Conservation (phyloP, 2,113 vertebrate species). For the Sterna hirundo region DNA sequence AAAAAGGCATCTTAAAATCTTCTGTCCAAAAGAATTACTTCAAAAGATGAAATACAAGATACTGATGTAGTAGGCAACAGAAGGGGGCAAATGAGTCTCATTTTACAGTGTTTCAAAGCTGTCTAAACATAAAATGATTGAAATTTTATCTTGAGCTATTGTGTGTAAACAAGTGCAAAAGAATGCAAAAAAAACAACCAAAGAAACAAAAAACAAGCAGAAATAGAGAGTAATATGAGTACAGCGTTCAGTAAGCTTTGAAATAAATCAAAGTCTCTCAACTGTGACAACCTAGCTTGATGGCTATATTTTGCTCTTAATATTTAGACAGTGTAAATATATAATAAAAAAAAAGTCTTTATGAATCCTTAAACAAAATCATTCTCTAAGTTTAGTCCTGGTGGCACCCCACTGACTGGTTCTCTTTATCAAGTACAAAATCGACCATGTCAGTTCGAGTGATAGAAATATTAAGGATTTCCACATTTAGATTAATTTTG, state of each 20-base stretch:
- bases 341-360: background rate
- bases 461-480: background rate
- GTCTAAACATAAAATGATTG: background rate
- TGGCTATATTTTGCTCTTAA: background rate
- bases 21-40: background rate
- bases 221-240: background rate
- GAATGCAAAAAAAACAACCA: background rate
- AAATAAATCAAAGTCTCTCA: background rate
- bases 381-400: background rate
- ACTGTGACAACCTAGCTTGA: background rate
- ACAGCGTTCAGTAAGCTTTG: background rate
- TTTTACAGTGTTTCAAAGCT: background rate
- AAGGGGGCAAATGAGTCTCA: background rate
- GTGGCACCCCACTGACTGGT: background rate
- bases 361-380: background rate
- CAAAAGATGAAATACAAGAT: background rate
- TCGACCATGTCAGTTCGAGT: background rate
- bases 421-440: background rate
- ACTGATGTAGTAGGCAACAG: background rate
- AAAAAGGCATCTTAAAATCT: background rate
- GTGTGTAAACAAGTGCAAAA: background rate
- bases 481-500: background rate
- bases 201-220: background rate
- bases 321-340: background rate
- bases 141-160: background rate